Evolutionary conservation across 2,113 vertebrate species (phyloP).

Genomic region (Alces alces): DNA sequence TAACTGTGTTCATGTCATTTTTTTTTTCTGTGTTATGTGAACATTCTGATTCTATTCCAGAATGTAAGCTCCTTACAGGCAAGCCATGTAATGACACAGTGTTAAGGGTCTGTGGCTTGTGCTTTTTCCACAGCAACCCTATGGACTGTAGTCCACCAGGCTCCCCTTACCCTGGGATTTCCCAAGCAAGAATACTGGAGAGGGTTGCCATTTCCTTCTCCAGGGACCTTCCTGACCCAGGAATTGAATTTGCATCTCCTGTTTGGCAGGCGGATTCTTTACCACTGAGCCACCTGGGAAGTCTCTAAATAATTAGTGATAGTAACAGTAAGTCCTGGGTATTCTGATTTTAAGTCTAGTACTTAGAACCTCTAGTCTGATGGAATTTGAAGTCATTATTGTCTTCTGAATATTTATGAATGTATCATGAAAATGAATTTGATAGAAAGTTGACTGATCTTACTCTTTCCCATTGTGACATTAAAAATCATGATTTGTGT

Average conservation of each 20-base stretch:
- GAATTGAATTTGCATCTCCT: background rate
- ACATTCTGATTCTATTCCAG: background rate
- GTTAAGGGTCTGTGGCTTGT: background rate
- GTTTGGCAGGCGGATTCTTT: background rate
- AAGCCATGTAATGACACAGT: background rate
- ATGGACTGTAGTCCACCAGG: background rate
- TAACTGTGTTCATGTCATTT: background rate
- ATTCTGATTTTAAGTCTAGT: background rate
- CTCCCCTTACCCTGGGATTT: background rate
- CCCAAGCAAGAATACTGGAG: background rate
- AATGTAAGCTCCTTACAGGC: background rate
- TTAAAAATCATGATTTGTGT: background rate
- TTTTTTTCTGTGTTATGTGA: background rate
- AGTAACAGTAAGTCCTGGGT: background rate
- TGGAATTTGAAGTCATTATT: background rate
- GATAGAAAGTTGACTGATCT: background rate
- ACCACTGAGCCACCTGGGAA: background rate
- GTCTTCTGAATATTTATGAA: background rate
- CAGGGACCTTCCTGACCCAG: background rate
- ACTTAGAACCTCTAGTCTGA: background rate
- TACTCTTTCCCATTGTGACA: background rate
- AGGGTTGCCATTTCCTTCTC: background rate
- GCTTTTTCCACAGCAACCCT: background rate
- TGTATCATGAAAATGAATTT: background rate
- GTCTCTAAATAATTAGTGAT: background rate